Evolutionary conservation across 53 echinoderm and acorn worm genomes (phyloP).

Genomic region (Temnopleurus reevesii): DNA sequence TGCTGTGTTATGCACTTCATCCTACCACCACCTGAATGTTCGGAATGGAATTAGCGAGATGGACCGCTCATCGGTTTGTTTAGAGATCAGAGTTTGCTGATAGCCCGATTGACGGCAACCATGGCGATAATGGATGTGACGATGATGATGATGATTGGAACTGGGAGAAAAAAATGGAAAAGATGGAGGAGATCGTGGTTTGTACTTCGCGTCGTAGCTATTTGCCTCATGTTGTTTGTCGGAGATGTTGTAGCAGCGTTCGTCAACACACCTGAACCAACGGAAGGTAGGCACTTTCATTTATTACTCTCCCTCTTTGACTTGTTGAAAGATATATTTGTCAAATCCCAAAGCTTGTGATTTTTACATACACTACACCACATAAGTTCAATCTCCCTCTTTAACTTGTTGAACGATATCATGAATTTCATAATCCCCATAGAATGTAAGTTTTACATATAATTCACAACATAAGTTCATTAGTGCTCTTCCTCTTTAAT

Average conservation of each 20-base stretch:
- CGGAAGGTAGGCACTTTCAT: slow-evolving; percentile 14
- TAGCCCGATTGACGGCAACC: background rate
- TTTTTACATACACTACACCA: too few relatives aligned
- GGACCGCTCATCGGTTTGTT: background rate
- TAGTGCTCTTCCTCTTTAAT: too few relatives aligned
- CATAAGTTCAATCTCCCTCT: too few relatives aligned
- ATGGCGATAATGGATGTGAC: background rate
- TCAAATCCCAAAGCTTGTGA: too few relatives aligned
- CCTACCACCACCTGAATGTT: background rate
- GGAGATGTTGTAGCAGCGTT: background rate
- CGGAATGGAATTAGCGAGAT: background rate
- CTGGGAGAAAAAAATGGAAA: slow-evolving; percentile 23
- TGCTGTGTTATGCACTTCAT: background rate
- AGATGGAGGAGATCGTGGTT: slow-evolving; percentile 35
- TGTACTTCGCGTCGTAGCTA: background rate
- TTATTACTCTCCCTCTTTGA: background rate
- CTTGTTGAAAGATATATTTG: too few relatives aligned
- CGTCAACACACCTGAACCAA: slow-evolving; percentile 33
- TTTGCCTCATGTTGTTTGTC: slow-evolving; percentile 19
- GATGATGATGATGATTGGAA: slow-evolving; percentile 38
- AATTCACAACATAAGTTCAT: too few relatives aligned
- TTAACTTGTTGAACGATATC: too few relatives aligned
- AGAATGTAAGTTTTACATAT: too few relatives aligned
- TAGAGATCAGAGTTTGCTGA: slow-evolving; percentile 27
- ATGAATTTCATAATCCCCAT: too few relatives aligned